Evolutionary conservation across 2,113 vertebrate genomes (phyloP).

Genomic region (Phyllostomus discolor): DNA sequence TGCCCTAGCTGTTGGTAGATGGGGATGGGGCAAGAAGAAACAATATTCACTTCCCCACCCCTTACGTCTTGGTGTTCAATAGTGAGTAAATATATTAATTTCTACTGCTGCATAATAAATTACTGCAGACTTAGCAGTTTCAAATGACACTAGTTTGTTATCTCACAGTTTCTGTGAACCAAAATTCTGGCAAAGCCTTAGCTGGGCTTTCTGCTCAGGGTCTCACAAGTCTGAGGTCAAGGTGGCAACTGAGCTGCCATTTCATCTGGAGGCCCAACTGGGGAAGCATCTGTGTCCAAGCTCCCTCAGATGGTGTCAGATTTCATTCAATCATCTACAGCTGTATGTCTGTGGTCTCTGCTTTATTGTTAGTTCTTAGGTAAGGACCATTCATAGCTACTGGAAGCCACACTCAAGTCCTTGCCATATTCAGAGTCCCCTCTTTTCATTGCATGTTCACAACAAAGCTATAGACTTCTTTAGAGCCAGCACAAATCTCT

Average conservation of each 20-base stretch:
- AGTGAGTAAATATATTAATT: neutral
- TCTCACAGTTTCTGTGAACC: neutral
- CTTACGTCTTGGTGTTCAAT: neutral
- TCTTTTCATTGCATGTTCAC: neutral
- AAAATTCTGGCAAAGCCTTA: neutral
- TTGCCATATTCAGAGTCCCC: neutral
- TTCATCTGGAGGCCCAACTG: neutral
- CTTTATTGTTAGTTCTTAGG: neutral
- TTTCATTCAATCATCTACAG: neutral
- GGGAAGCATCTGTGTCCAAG: neutral
- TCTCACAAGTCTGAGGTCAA: neutral
- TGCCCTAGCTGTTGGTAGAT: accelerated
- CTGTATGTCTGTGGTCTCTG: neutral
- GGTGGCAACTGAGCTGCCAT: neutral
- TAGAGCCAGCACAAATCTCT: neutral
- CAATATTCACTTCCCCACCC: neutral
- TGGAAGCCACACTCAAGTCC: neutral
- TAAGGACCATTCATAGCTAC: neutral
- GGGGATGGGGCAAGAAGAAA: neutral
- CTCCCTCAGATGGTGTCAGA: neutral
- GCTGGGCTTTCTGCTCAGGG: neutral
- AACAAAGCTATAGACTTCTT: neutral
- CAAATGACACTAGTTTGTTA: neutral
- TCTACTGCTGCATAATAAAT: neutral
- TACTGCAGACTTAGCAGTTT: neutral